Percentiles rank a stretch among this genome's conserved stretches.
Conservation (phyloP, 1,140 invertebrate genomes). For the Octopus sinensis region DNA sequence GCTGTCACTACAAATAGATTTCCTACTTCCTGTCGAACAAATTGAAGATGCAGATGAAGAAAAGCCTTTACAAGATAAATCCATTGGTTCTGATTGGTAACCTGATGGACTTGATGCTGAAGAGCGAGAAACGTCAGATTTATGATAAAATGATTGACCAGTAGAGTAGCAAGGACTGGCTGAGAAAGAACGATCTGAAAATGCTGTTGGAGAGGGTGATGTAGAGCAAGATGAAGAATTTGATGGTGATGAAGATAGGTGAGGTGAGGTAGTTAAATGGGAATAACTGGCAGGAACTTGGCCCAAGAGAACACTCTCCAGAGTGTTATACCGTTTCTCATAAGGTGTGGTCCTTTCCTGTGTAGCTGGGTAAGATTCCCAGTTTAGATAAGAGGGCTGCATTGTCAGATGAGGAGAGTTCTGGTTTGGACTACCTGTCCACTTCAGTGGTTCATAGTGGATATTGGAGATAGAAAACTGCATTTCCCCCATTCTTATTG, state of each 20-base stretch:
- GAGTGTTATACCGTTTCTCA: conserved; percentile 27
- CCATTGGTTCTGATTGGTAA: conserved; percentile 18
- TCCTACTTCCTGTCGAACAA: not conserved
- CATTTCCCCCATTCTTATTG: not conserved
- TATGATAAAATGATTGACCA: conserved; percentile 13
- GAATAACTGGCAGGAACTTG: conserved; percentile 47
- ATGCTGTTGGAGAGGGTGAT: not conserved
- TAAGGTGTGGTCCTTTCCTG: not conserved
- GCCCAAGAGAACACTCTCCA: conserved; percentile 47
- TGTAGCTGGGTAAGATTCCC: not conserved
- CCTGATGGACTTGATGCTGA: not conserved
- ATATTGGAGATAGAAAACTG: not conserved
- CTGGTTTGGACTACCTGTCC: not conserved
- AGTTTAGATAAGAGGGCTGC: not conserved
- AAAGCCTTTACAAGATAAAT: conserved; percentile 15
- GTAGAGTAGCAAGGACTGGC: conserved; percentile 5
- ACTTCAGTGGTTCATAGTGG: not conserved
- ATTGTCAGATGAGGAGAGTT: not conserved
- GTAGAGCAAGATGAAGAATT: conserved; percentile 11
- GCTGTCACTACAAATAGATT: not conserved
- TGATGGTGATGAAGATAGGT: conserved; percentile 11
- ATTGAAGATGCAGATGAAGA: too few relatives aligned
- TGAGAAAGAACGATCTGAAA: conserved; percentile 8
- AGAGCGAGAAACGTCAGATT: conserved; percentile 13
- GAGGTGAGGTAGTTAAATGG: conserved; percentile 34